phyloP scores from a whole-genome alignment of 1,140 invertebrate genomes.

The Caenorhabditis latens region DNA sequence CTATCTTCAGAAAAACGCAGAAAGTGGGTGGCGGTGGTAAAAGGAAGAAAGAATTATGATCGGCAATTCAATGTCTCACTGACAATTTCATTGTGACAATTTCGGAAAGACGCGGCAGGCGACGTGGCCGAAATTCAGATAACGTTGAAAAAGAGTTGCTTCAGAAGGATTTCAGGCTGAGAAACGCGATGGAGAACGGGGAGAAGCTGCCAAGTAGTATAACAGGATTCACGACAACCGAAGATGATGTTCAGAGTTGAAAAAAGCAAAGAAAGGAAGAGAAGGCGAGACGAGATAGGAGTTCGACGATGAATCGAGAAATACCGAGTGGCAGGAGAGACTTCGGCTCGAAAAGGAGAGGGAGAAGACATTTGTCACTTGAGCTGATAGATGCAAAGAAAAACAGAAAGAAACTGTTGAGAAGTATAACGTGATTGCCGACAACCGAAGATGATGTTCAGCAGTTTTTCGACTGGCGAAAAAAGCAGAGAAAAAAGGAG shows the following conservation, averaged over 20 bases:
- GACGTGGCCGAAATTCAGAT: slow-evolving; percentile 15
- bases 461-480: too few species aligned
- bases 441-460: too few species aligned
- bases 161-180: slow-evolving; percentile 58
- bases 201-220: slow-evolving; percentile 48
- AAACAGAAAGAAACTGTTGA: too few species aligned
- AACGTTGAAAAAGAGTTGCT: slow-evolving; percentile 60
- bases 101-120: slow-evolving; percentile 61
- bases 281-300: slow-evolving; percentile 62
- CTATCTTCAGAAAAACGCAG: slow-evolving; percentile 71
- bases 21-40: slow-evolving; percentile 61
- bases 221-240: slow-evolving; percentile 9
- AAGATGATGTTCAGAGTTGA: slow-evolving; percentile 42
- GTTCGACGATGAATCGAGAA: slow-evolving; percentile 64
- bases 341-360: slow-evolving; percentile 71
- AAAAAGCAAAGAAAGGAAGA: slow-evolving; percentile 61
- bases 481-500: too few species aligned
- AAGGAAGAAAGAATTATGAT: slow-evolving; percentile 70
- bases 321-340: slow-evolving; percentile 47
- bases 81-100: slow-evolving; percentile 75
- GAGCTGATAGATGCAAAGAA: too few species aligned
- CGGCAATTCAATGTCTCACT: slow-evolving; percentile 72
- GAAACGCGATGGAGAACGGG: slow-evolving; percentile 64
- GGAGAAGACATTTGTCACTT: too few species aligned
- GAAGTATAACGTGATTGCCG: too few species aligned